Percentiles rank a stretch among this genome's conserved stretches.
phyloP scores from a whole-genome alignment of 1,140 invertebrate species.

The Rhynchophorus ferrugineus region DNA sequence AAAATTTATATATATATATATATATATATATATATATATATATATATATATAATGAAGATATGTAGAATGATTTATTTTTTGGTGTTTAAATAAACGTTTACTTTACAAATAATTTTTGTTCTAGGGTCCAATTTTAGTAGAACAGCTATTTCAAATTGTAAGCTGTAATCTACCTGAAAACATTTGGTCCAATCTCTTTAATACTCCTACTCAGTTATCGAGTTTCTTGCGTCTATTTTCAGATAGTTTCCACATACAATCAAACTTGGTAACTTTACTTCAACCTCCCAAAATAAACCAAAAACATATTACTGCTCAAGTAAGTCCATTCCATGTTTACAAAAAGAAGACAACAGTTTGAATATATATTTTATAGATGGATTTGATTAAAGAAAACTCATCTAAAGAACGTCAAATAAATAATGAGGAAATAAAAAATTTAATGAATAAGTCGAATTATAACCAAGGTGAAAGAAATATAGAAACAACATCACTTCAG shows the following conservation, averaged over 20 bases:
- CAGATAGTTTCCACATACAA: conserved; percentile 84
- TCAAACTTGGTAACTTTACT: conserved; percentile 78
- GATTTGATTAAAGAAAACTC: conserved; percentile 26
- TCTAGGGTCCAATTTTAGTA: conserved; percentile 60
- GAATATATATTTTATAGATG: conserved; percentile 6
- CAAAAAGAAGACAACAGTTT: neutral
- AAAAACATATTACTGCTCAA: conserved; percentile 39
- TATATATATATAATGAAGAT: too few relatives aligned
- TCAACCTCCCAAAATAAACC: conserved; percentile 56
- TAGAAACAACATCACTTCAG: conserved; percentile 4
- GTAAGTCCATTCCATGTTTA: conserved; percentile 1
- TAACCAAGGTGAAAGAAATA: conserved; percentile 2
- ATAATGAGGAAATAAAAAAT: conserved; percentile 28
- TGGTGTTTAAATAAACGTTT: too few relatives aligned
- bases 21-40: too few relatives aligned
- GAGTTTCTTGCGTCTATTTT: conserved; percentile 83
- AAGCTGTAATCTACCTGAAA: conserved; percentile 67
- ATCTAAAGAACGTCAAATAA: conserved; percentile 16
- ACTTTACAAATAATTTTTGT: conserved; percentile 4
- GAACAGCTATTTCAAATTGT: conserved; percentile 79
- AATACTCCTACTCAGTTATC: conserved; percentile 78
- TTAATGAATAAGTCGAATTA: conserved; percentile 22
- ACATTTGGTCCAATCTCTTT: conserved; percentile 73
- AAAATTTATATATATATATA: too few relatives aligned
- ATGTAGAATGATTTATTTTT: too few relatives aligned